phyloP scores from a whole-genome alignment of 1,140 invertebrate species.

The Drosophila sp. region DNA sequence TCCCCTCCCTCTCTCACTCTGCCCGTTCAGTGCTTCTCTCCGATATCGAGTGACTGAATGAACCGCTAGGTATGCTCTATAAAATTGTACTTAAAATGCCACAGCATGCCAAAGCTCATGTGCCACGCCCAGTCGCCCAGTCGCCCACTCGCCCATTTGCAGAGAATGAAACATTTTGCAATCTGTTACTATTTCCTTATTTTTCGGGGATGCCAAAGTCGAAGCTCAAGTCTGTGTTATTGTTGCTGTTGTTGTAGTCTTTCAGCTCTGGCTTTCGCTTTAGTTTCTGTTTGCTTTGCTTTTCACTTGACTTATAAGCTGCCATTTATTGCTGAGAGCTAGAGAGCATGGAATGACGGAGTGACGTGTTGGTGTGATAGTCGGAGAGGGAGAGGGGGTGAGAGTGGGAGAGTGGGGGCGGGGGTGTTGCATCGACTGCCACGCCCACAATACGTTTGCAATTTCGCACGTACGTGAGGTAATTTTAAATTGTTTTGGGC shows the following conservation, averaged over 20 bases:
- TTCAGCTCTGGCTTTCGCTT: slow-evolving; percentile 46
- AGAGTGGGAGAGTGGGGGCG: slow-evolving; percentile 10
- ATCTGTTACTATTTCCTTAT: slow-evolving; percentile 39
- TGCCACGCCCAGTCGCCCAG: slow-evolving; percentile 33
- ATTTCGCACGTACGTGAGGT: slow-evolving; percentile 80
- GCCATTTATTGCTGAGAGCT: slow-evolving; percentile 70
- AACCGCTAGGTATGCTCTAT: slow-evolving; percentile 74
- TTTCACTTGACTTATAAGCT: slow-evolving; percentile 80
- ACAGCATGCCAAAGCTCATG: slow-evolving; percentile 58
- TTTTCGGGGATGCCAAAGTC: slow-evolving; percentile 51
- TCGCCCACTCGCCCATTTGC: slow-evolving; percentile 54
- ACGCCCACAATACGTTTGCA: slow-evolving; percentile 78
- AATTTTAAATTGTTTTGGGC: slow-evolving; percentile 79
- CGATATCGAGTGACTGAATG: slow-evolving; percentile 34
- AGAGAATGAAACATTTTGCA: slow-evolving; percentile 53
- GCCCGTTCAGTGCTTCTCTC: slow-evolving; percentile 5
- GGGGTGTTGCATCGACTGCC: slow-evolving; percentile 36
- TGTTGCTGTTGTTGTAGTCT: slow-evolving; percentile 29
- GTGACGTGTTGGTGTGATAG: neutral
- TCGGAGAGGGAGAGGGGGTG: slow-evolving; percentile 8
- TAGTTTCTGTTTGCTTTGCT: slow-evolving; percentile 60
- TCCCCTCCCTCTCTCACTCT: neutral
- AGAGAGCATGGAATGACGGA: slow-evolving; percentile 23
- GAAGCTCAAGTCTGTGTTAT: slow-evolving; percentile 52
- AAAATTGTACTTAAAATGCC: slow-evolving; percentile 80